Conservation (phyloP, 2,888 invertebrate species). For the Tachina grossa region DNA sequence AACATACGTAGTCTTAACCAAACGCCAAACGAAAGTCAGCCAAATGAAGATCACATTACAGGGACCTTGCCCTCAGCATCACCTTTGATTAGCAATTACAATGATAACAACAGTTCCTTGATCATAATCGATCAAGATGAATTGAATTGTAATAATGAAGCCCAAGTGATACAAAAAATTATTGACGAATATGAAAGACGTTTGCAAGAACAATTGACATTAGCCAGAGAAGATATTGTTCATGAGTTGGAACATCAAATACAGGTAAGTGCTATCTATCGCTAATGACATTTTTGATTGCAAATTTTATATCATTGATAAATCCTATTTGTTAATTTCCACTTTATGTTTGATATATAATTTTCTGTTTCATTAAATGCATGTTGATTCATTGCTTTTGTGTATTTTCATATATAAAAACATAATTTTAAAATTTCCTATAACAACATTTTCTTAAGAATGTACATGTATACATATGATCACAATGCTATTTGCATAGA, state of each 20-base stretch:
- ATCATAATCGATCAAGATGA: conserved; percentile 82
- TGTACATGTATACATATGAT: neutral
- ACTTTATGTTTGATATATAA: conserved; percentile 36
- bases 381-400: conserved; percentile 62
- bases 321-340: no score
- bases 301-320: conserved; percentile 8
- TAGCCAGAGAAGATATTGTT: conserved; percentile 87
- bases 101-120: conserved; percentile 76
- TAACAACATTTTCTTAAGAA: conserved; percentile 6
- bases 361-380: conserved; percentile 62
- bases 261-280: conserved; percentile 85
- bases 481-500: conserved; percentile 4
- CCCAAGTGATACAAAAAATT: conserved; percentile 81
- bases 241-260: conserved; percentile 88
- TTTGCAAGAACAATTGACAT: conserved; percentile 86
- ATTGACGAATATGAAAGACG: conserved; percentile 84
- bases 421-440: conserved; percentile 13
- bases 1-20: conserved; percentile 57
- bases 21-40: conserved; percentile 37
- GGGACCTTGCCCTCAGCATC: conserved; percentile 34
- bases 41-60: conserved; percentile 4
- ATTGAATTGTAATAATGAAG: conserved; percentile 80
- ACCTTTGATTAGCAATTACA: conserved; percentile 17
- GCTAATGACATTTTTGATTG: conserved; percentile 5
- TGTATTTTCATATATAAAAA: conserved; percentile 19